Evolutionary conservation across 2,888 invertebrate species (phyloP), one percentile per base, ranked within the genome.

Genomic region (Esperia sulphurella): DNA sequence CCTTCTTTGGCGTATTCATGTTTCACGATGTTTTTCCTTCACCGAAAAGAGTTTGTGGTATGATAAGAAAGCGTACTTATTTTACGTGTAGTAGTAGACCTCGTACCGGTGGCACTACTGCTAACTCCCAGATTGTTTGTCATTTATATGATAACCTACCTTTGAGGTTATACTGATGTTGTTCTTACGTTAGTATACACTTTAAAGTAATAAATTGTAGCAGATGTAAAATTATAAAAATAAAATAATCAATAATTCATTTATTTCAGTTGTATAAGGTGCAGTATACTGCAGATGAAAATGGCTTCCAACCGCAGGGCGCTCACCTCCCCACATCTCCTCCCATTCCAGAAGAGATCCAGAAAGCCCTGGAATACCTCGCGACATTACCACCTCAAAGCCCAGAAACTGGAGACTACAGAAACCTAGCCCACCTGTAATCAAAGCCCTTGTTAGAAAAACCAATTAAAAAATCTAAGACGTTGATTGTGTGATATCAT

Each of bases 261-360:
- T 40, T 45, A 48, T 62, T 65, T 13, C 82, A 91, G 75, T 79
- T 91, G 14, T 92, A 93, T 55, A 91, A 92, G 53, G 70, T 94
- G 40, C 91, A 91, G 42, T 94, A 94, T 68, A 71, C 92, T 49
- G 94, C 94, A 6, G 94, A 94, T 65, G 94, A 94, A 68, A 93
- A 94, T 59, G 94, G 94, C n/a, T 94, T 93, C 82, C 92, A 93
- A 71, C 92, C 93, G 0, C 91, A 89, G 65, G 92, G 92, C 0
- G 84, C 90, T n/a, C 92, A 92, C 68, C 68, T 93, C 1, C 93
- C 93, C 2, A 92, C 92, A 0, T 82, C 94, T 2, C 94, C 94
- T 10, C 94, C 94, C 52, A 91, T 94, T 38, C 94, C 94, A 40
- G 90, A 85, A 56, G 93, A 92, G 46, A 94, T 94, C 50, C 92